Conservation (phyloP, 1,140 invertebrate species). For the Brachionus calyciflorus region DNA sequence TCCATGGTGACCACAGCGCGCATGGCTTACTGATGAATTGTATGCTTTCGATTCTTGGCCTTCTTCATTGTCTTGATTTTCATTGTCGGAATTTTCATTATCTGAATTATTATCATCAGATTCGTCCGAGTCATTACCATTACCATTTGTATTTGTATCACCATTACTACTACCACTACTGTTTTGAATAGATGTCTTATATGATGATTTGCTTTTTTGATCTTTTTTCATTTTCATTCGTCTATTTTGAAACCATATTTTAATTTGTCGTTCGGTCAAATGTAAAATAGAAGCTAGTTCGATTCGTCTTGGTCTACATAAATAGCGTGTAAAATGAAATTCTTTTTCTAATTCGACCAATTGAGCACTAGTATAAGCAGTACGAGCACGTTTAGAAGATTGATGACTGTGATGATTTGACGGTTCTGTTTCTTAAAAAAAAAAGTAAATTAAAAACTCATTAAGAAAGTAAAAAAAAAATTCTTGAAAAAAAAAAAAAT, state of each 20-base stretch:
- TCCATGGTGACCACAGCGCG: constrained; percentile 31
- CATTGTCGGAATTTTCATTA: background rate
- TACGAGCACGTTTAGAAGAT: constrained; percentile 66
- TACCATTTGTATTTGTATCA: background rate
- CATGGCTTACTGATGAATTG: background rate
- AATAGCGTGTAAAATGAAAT: constrained; percentile 73
- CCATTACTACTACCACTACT: constrained; percentile 14
- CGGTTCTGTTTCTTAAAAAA: constrained; percentile 15
- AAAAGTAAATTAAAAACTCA: constrained; percentile 42
- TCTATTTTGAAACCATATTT: constrained; percentile 94
- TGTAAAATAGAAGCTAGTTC: constrained; percentile 72
- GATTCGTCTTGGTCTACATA: constrained; percentile 74
- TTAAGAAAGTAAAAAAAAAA: no score
- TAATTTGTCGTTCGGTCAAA: constrained; percentile 79
- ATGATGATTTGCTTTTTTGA: constrained; percentile 50
- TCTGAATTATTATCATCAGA: constrained; percentile 21
- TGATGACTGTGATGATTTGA: background rate
- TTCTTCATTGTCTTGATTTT: background rate
- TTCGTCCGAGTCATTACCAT: constrained; percentile 12
- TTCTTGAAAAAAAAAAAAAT: no score
- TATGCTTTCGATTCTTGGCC: background rate
- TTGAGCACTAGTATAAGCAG: constrained; percentile 79
- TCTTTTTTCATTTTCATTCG: constrained; percentile 92
- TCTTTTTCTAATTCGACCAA: constrained; percentile 85
- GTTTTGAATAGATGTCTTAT: constrained; percentile 1